A percentile compares a stretch with the other conserved stretches of the same genome.
Conservation (phyloP, 37 sponge, comb jelly and placozoan genomes). For the Aplysina aerophoba region DNA sequence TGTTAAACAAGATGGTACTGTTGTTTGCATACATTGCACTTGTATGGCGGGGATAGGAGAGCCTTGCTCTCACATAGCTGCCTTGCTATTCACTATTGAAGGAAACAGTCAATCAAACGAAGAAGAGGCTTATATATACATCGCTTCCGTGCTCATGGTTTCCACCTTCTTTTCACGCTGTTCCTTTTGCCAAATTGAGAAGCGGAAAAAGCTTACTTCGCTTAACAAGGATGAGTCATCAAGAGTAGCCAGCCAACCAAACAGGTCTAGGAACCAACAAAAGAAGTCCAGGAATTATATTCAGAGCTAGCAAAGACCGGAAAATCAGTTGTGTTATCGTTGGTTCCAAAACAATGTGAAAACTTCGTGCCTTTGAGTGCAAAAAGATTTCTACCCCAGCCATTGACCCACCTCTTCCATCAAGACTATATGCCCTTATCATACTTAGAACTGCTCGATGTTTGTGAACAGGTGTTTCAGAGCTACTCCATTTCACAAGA, state of each 20-base stretch:
- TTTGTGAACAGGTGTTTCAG: constrained; percentile 32
- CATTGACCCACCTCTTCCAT: constrained; percentile 43
- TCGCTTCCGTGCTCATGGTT: constrained; percentile 62
- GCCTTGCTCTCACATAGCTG: constrained; percentile 72
- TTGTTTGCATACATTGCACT: constrained; percentile 58
- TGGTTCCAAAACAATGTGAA: constrained; percentile 35
- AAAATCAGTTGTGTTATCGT: constrained; percentile 54
- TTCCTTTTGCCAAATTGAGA: constrained; percentile 45
- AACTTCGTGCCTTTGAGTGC: constrained; percentile 36
- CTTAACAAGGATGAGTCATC: too few species aligned
- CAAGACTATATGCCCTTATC: constrained; percentile 26
- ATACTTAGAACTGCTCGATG: constrained; percentile 35
- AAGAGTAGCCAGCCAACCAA: too few species aligned
- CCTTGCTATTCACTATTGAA: constrained; percentile 52
- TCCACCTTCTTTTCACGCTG: constrained; percentile 44
- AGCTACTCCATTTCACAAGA: constrained; percentile 37
- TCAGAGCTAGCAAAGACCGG: constrained; percentile 18
- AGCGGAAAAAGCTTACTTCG: too few species aligned
- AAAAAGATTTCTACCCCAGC: constrained; percentile 28
- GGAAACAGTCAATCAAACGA: constrained; percentile 22
- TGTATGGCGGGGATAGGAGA: constrained; percentile 73
- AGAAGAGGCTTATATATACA: constrained; percentile 34
- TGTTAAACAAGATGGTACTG: constrained; percentile 37
- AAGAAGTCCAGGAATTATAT: constrained; percentile 36
- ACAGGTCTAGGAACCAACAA: too few species aligned